Base-by-base conservation (phyloP, 2,113 vertebrate species). In the Oncorhynchus kisutch region DNA sequence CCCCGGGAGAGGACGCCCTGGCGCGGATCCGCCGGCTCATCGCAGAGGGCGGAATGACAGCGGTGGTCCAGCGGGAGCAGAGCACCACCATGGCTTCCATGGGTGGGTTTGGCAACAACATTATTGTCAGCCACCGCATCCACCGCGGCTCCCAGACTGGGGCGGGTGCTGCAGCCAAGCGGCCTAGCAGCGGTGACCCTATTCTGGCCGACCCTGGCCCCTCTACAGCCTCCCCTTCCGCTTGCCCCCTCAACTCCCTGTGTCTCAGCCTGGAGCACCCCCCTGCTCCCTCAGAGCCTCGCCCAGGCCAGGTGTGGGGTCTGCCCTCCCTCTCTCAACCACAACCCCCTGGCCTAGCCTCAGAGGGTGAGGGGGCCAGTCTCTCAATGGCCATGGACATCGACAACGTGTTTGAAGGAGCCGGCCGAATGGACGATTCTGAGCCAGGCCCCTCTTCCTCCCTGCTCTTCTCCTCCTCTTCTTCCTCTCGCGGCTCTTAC, bases 1-100 rank as follows among this genome's bases (percentile, higher is more conserved):
- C 88, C 4, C 75, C 90, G 0, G 94, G 96, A 0, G 98, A 99
- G 62, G 96, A 98, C 22, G 96, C 97, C 14, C 93, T 99, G 84
- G 96, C 95, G 0, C 93, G 97, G 18, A 98, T 99, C 90, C 97
- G 97, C 39, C 94, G 98, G 60, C 94, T 99, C 77, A 99, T 99
- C 80, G 96, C 98, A 0, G 97, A 99, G 80, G 97, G 98, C 0
- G 97, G 98, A 6, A 99, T 99, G 98, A 99, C 98, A 0, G 98
- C 98, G 0, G 98, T 99, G 90, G 98, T 99, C 8, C 97, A 99
- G 90, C 92, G 98, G 62, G 98, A 99, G 88, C 98, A 97, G 94
- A 99, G 97, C 92, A 99, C 98, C 88, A 99, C 98, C 79, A 98
- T 96, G 96, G 98, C 98, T 0, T 99, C 97, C 70, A 99, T 99